Conservation (phyloP, 1,140 invertebrate genomes). For the Brachionus koreanus region DNA sequence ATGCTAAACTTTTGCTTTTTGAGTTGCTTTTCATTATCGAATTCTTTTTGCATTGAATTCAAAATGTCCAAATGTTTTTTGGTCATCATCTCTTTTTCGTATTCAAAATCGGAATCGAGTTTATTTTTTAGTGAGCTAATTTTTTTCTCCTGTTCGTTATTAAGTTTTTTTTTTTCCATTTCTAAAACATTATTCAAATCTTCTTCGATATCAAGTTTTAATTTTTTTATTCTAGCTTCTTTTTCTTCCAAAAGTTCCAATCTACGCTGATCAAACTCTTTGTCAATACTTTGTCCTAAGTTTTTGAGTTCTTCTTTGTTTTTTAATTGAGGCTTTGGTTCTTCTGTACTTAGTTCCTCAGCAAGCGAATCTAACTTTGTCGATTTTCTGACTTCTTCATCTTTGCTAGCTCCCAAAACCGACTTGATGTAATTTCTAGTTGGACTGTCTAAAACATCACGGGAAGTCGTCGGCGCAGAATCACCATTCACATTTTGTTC, state of each 20-base stretch:
- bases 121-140: neutral
- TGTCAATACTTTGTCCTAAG: neutral
- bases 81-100: neutral
- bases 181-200: neutral
- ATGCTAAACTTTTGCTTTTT: conserved; percentile 41
- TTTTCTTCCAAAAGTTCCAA: conserved; percentile 31
- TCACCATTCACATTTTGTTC: neutral
- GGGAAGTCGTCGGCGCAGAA: conserved; percentile 18
- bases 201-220: conserved; percentile 1
- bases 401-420: neutral
- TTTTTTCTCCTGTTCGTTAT: conserved; percentile 11
- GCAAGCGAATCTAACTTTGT: neutral
- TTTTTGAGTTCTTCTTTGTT: conserved; percentile 2
- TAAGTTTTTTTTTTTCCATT: neutral
- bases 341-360: neutral
- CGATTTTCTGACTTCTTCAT: neutral
- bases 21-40: conserved; percentile 20
- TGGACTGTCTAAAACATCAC: conserved; percentile 24
- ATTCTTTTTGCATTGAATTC: conserved; percentile 18
- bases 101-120: neutral
- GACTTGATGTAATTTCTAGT: conserved; percentile 29
- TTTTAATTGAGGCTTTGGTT: neutral
- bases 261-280: conserved; percentile 25
- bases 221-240: conserved; percentile 12
- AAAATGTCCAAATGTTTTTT: conserved; percentile 27